A percentile compares a stretch with the other conserved stretches of the same genome.
Conservation (phyloP, 2,113 vertebrate genomes). For the Saccopteryx bilineata region DNA sequence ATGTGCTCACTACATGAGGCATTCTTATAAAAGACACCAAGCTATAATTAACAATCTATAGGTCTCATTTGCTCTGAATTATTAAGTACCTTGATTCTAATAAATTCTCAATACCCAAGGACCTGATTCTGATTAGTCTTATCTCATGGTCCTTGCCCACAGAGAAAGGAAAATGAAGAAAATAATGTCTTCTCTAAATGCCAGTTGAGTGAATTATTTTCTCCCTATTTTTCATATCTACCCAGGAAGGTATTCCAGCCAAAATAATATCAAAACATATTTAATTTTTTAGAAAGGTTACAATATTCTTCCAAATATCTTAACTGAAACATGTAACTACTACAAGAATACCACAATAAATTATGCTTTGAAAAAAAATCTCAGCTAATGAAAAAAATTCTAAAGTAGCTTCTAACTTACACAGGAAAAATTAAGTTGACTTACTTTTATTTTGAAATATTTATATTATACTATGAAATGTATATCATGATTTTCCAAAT, state of each 20-base stretch:
- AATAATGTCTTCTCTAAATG: conserved; percentile 60
- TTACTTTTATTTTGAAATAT: conserved; percentile 65
- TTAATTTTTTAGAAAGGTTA: conserved; percentile 39
- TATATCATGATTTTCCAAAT: conserved; percentile 55
- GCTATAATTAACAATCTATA: conserved; percentile 83
- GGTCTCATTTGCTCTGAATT: conserved; percentile 84
- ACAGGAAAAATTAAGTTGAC: conserved; percentile 2
- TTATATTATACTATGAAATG: conserved; percentile 56
- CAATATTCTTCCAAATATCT: conserved; percentile 50
- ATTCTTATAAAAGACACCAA: conserved; percentile 80
- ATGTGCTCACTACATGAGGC: conserved; percentile 79
- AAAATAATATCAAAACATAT: conserved; percentile 39
- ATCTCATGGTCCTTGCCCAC: conserved; percentile 68
- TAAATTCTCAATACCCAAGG: conserved; percentile 80
- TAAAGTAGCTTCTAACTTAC: conserved; percentile 48
- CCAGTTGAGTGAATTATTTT: conserved; percentile 61
- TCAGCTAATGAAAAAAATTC: conserved; percentile 54
- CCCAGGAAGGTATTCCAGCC: conserved; percentile 58
- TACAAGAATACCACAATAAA: conserved; percentile 42
- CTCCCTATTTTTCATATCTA: conserved; percentile 54
- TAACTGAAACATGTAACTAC: conserved; percentile 38
- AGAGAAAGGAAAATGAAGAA: conserved; percentile 73
- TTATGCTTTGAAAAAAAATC: conserved; percentile 19
- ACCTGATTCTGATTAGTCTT: conserved; percentile 82
- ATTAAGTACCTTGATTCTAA: conserved; percentile 79